These are phyloP conservation scores for Heterodera carotae DNA, from an alignment of 1,140 invertebrate genomes.

Conservation along the genomic window DNA sequence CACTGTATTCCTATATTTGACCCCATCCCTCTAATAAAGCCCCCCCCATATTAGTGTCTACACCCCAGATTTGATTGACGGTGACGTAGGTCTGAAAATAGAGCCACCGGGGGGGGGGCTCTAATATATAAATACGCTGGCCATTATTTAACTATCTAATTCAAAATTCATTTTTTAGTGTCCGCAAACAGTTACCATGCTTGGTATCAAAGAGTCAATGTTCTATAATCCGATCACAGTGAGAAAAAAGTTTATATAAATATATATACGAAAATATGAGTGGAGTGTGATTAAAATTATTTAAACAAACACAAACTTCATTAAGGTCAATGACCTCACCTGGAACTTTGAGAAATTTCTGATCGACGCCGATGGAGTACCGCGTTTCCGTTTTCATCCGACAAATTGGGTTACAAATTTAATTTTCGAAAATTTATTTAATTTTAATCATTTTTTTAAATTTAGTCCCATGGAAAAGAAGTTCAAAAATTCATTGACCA, in stretches of 20 bases:
- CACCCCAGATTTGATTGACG: no score
- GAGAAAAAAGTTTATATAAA: background rate
- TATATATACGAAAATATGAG: background rate
- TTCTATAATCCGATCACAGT: constrained; percentile 58
- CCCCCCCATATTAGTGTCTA: no score
- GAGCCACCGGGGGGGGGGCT: no score
- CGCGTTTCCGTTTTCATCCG: constrained; percentile 62
- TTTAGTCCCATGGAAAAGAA: constrained; percentile 54
- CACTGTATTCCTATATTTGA: no score
- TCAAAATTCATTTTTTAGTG: constrained; percentile 65
- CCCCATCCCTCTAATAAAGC: no score
- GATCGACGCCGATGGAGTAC: constrained; percentile 63
- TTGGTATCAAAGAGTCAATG: constrained; percentile 56
- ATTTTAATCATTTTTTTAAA: background rate
- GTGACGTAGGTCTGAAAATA: no score
- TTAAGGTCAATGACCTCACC: constrained; percentile 64
- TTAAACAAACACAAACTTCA: constrained; percentile 36
- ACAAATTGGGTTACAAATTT: constrained; percentile 49
- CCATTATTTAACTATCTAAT: no score
- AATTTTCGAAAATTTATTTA: background rate
- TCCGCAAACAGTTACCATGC: constrained; percentile 61
- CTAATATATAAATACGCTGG: no score
- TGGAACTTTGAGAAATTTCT: constrained; percentile 70
- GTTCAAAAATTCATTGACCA: constrained; percentile 59
- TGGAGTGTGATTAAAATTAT: constrained; percentile 53